Base-by-base conservation (phyloP, 2,797 vertebrate genomes). In the Lates japonicus region DNA sequence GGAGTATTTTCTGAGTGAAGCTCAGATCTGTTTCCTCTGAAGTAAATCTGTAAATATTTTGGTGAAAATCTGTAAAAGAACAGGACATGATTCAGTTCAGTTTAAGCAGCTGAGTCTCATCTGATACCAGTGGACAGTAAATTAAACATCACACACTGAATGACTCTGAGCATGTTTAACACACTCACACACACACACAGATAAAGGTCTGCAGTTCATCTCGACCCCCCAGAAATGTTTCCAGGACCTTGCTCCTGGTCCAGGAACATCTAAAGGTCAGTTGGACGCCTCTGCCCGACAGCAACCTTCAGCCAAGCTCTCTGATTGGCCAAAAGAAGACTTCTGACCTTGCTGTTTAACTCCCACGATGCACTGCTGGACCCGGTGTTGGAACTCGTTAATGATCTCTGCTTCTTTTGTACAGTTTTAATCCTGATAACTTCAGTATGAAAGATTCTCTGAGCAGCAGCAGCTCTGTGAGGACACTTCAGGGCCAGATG, bases 191-290 rank as follows among this genome's bases (percentile, higher is more conserved):
- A 22, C 11, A 37, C 14, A 35, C 20, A 16, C 2, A 49, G 7
- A 37, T 66, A 74, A 67, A 83, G 49, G 82, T 77, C 74, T 61
- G 19, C 3, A 5, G 64, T 69, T 74, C 69, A 49, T 73, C 48
- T 65, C 5, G 8, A 62, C 12, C 72, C 76, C 35, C 46, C 52
- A 49, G 77, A 41, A 33, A 59, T 55, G 76, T 68, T 58, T 80
- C 72, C 49, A 39, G 25, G 37, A 62, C 57, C 49, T 39, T 57
- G 59, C 25, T 12, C 4, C 54, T 74, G 10, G 68, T 76, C 63
- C 70, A 61, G 42, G 70, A 68, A 48, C 66, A 54, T 49, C 20
- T 48, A 78, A 83, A 83, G 81, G 84, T 86, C 81, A 72, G 33
- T 61, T 3, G 19, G 48, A 69, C 29, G 33, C 57, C 61, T 49